Evolutionary conservation across 1,140 invertebrate species (phyloP).

Genomic region (Bombus pyrosoma): DNA sequence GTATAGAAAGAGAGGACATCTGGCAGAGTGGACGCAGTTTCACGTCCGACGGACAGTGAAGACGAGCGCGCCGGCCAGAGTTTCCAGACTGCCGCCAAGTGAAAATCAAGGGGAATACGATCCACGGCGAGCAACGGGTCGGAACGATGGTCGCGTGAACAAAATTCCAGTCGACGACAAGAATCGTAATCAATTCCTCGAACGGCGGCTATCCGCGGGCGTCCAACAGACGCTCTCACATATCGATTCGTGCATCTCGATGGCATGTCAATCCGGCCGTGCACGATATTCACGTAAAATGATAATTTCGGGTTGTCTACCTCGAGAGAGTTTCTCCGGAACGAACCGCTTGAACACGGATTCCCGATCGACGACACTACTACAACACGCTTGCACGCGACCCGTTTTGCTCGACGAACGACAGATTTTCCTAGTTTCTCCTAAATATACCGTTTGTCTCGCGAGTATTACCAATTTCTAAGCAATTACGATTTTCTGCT

Average conservation of each 20-base stretch:
- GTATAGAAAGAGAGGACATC: background rate
- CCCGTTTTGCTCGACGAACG: background rate
- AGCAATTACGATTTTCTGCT: background rate
- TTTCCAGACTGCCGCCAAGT: background rate
- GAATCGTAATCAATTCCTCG: constrained; percentile 42
- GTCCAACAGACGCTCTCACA: background rate
- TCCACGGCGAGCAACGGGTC: background rate
- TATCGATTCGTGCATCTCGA: constrained; percentile 23
- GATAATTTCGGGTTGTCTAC: constrained; percentile 41
- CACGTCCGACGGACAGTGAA: constrained; percentile 34
- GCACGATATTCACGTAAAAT: constrained; percentile 35
- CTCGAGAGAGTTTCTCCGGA: background rate
- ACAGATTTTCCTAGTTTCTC: background rate
- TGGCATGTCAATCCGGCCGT: background rate
- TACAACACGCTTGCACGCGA: constrained; percentile 13
- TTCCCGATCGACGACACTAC: background rate
- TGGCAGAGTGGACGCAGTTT: background rate
- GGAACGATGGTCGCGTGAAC: constrained; percentile 24
- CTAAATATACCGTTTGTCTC: background rate
- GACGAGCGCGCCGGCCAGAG: background rate
- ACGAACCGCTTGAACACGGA: background rate
- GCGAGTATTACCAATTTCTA: background rate
- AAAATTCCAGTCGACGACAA: constrained; percentile 30
- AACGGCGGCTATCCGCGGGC: constrained; percentile 6
- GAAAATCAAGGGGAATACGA: background rate